Evolutionary conservation across 2,113 vertebrate genomes (phyloP).

Genomic region (Pteronura brasiliensis): DNA sequence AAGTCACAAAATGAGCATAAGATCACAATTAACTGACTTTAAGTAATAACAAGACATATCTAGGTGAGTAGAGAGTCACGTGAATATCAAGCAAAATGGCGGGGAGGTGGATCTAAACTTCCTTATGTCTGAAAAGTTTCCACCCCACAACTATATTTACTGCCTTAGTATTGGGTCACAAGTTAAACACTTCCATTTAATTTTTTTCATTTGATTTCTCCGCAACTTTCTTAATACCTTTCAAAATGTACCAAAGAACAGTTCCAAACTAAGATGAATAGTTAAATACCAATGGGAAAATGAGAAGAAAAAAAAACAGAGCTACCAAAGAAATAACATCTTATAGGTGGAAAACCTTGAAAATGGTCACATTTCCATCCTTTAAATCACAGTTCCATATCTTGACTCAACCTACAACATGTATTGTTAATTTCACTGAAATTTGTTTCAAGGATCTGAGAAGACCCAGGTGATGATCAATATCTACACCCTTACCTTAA

Average conservation of each 20-base stretch:
- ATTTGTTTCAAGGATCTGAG: background rate
- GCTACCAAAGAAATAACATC: background rate
- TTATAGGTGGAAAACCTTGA: background rate
- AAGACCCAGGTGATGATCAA: background rate
- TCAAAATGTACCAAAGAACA: background rate
- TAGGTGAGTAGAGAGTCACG: background rate
- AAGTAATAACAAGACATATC: background rate
- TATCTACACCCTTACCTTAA: background rate
- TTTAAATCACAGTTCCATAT: background rate
- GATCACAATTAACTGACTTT: background rate
- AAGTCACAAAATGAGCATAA: background rate
- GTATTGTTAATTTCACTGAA: background rate
- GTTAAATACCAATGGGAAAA: background rate
- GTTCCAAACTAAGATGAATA: background rate
- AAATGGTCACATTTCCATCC: background rate
- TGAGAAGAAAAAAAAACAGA: background rate
- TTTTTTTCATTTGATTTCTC: background rate
- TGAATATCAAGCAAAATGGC: background rate
- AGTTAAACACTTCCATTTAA: background rate
- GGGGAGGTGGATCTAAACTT: background rate
- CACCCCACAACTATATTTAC: background rate
- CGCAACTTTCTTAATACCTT: background rate
- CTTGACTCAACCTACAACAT: background rate
- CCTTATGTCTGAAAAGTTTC: background rate
- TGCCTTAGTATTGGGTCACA: background rate